phyloP scores from a whole-genome alignment of 2,797 vertebrate genomes.

The Eulemur albifrons region DNA sequence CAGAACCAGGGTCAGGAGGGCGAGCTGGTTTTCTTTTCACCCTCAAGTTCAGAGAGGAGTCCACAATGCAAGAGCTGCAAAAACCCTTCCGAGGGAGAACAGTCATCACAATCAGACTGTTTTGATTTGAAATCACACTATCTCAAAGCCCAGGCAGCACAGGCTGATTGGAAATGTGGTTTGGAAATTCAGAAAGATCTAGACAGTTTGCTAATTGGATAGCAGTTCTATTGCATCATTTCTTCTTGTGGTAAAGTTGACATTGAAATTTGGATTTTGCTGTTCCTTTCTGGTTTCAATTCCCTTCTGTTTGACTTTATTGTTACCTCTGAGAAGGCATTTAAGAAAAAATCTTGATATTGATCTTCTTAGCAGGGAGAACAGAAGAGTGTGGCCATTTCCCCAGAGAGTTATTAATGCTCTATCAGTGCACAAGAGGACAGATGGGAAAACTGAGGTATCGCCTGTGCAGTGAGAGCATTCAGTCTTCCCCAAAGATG shows the following conservation, averaged over 20 bases:
- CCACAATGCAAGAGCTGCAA: background rate
- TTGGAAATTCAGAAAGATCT: background rate
- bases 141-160: background rate
- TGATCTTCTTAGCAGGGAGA: background rate
- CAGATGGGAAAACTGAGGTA: fast-evolving
- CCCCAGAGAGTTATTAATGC: background rate
- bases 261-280: background rate
- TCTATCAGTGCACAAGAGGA: fast-evolving
- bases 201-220: background rate
- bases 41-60: background rate
- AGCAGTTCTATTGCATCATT: background rate
- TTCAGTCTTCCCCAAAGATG: background rate
- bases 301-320: background rate
- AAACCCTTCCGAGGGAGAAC: background rate
- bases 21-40: background rate
- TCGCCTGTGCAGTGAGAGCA: too few relatives aligned
- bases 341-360: background rate
- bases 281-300: background rate
- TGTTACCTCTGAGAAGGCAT: background rate
- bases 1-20: background rate
- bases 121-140: background rate
- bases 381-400: background rate
- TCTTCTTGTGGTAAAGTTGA: background rate
- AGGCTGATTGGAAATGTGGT: background rate
- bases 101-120: background rate